Conservation (phyloP, 2,113 vertebrate genomes). For the Natator depressus region DNA sequence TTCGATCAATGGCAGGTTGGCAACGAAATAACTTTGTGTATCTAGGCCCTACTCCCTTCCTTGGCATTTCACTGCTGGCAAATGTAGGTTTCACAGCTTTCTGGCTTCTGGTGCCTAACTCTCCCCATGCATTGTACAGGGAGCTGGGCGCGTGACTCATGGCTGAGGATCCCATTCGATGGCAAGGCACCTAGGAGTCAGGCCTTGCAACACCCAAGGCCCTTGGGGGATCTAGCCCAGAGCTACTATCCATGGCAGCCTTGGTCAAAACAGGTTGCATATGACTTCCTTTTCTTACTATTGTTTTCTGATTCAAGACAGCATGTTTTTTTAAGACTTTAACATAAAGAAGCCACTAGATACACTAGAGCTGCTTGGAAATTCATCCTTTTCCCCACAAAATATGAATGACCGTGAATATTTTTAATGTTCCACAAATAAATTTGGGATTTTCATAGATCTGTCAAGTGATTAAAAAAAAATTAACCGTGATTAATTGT, state of each 20-base stretch:
- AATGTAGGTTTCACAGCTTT: too few relatives aligned
- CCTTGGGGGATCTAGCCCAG: neutral
- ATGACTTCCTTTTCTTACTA: neutral
- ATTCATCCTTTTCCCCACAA: neutral
- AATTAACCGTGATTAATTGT: too few relatives aligned
- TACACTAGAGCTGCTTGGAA: neutral
- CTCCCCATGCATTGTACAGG: too few relatives aligned
- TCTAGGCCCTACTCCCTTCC: too few relatives aligned
- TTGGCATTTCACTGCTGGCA: too few relatives aligned
- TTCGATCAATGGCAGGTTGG: too few relatives aligned
- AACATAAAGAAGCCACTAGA: neutral
- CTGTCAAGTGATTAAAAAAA: too few relatives aligned
- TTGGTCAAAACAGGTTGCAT: neutral
- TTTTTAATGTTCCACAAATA: too few relatives aligned
- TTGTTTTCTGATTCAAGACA: neutral
- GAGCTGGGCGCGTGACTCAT: too few relatives aligned
- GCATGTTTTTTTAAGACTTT: neutral
- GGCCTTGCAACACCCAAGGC: neutral
- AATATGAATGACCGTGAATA: neutral
- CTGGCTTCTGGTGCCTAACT: too few relatives aligned
- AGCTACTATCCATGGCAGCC: neutral
- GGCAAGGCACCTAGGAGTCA: neutral
- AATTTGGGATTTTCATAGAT: too few relatives aligned
- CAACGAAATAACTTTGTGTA: too few relatives aligned
- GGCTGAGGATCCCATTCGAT: slow-evolving; percentile 56